Base-by-base conservation (phyloP, 2,888 invertebrate genomes). In the Pseudolycoriella hygida region DNA sequence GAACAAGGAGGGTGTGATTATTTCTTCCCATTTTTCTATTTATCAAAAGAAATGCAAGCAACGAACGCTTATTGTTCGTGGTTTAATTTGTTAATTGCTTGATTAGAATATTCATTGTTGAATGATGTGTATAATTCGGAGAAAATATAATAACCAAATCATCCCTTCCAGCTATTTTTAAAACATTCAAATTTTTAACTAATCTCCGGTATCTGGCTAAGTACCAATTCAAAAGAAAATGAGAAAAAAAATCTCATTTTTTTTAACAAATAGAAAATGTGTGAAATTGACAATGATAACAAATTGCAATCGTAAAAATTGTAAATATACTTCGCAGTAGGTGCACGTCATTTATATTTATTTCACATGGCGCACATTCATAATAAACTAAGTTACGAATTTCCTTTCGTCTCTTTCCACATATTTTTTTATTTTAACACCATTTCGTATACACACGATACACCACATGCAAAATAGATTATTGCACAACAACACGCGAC, bases 221-320 rank as follows among this genome's bases (percentile, higher is more conserved):
- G 25, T 25, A 25, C 25, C 25, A 4, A 25, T 25, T 25, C 25
- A 25, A 25, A 25, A 6, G 25, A 6, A 25, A 25, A 25, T 25
- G 25, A 25, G 8, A 25, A 25, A 25, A 34, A 34, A 8, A 8
- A 5, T 34, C 34, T 4, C 3, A 10, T 34, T 34, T 34, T 10
- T 34, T 14, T 14, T 14, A 4, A 34, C 5, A 39, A 39, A 15
- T 14, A 39, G 17, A 44, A 25, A 20, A 44, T 38, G 44, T 40
- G 44, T 44, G 44, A 44, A 40, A 30, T 40, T 44, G 44, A 44
- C 44, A 44, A 44, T 40, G 44, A 30, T 17, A 40, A 31, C 37
- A 40, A 31, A 43, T 18, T 44, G 34, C 34, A 34, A 34, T 34
- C 34, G 34, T 34, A 34, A 34, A 12, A 34, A 34, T 14, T 14